Conservation (phyloP, 1,140 invertebrate species). For the Stratiolaelaps scimitus region DNA sequence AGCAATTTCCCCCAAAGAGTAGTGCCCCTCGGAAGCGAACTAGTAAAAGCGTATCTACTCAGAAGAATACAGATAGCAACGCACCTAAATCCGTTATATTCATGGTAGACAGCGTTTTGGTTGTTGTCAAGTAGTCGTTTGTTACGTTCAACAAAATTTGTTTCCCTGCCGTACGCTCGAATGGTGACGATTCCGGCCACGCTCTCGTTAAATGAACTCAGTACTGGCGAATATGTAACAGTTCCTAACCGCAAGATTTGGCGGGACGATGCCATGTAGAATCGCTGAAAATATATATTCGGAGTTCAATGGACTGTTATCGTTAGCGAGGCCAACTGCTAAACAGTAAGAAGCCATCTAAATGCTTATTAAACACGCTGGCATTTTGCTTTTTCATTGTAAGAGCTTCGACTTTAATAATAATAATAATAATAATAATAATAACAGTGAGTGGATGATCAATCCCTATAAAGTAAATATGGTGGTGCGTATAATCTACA, state of each 20-base stretch:
- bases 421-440: background rate
- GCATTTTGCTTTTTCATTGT: background rate
- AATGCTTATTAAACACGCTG: too few species aligned
- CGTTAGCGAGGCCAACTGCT: too few species aligned
- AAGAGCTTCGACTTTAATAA: background rate
- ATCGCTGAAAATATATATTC: slow-evolving; percentile 67
- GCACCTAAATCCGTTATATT: too few species aligned
- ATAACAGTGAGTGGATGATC: background rate
- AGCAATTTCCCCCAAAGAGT: background rate
- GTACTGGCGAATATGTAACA: slow-evolving; percentile 94
- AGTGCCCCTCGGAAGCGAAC: too few species aligned
- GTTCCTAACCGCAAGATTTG: slow-evolving; percentile 91
- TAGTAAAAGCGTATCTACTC: too few species aligned
- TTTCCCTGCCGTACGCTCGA: slow-evolving; percentile 42
- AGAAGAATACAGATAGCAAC: too few species aligned
- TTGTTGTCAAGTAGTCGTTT: slow-evolving; percentile 47
- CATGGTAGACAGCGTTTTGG: slow-evolving; percentile 44
- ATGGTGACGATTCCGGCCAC: slow-evolving; percentile 55
- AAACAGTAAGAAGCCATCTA: too few species aligned
- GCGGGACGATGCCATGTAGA: slow-evolving; percentile 83
- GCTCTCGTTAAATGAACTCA: slow-evolving; percentile 93
- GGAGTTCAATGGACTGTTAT: too few species aligned
- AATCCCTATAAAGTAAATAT: background rate
- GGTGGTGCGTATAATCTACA: background rate
- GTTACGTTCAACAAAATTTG: slow-evolving; percentile 38